Evolutionary conservation across 2,113 vertebrate species (phyloP), one percentile per base, ranked within the genome.

Genomic region (Centropristis striata): DNA sequence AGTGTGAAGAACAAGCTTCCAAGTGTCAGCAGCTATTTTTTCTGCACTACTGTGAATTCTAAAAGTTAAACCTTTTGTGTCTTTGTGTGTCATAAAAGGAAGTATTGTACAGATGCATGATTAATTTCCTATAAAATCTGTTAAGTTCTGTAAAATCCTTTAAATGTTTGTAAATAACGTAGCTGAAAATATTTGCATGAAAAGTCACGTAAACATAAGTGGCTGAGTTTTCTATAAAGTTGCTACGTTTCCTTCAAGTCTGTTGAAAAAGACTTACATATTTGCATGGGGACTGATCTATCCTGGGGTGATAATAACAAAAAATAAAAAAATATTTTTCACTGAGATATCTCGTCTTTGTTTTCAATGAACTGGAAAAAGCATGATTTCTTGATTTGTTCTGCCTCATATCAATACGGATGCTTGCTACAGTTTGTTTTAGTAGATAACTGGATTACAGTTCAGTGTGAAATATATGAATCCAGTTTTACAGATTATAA

Each of bases 271-370:
- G 16, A 44, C 39, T 73, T 49, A 20, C 9, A 49, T 4, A 11
- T 57, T 47, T 36, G 20, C n/a, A 32, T 20, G 10, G 21, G 27
- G 3, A 59, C 4, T 54, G 39, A 42, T 23, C 25, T 44, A 50
- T 71, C 0, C 37, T 49, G 8, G 49, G 55, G 16, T 77, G 18
- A 32, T 82, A 20, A 64, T 47, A 13, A 71, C 25, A 36, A 55
- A 14, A 41, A 55, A 49, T 60, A 2, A 27, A 70, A 47, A 25
- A 53, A 42, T 0, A 4, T 1, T 14, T 68, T 61, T 47, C 37
- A 58, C 70, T 37, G 58, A 2, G 10, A 28, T 13, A 20, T 50
- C 4, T 39, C 27, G 27, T 70, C 32, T 59, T 55, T 81, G 20
- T 25, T 28, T 50, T 25, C 18, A 6, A 36, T 39, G 3, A 9